A percentile compares a stretch with the other conserved stretches of the same genome.
Conservation (phyloP, 2,888 invertebrate species). For the Coleophora deauratella region DNA sequence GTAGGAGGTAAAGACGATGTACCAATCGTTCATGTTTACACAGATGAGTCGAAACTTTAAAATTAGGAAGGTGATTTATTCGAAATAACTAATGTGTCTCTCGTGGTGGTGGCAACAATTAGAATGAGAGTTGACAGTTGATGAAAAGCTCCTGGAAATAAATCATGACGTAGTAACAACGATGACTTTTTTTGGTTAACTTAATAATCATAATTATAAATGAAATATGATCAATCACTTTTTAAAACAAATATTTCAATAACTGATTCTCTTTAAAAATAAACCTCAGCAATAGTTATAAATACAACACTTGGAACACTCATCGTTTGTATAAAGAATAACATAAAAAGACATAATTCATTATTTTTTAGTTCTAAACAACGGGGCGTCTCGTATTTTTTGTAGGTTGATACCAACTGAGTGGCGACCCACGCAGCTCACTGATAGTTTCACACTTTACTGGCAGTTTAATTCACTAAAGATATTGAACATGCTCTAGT, state of each 20-base stretch:
- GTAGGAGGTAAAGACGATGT: constrained; percentile 9
- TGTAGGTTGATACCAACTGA: constrained; percentile 53
- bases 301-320: constrained; percentile 53
- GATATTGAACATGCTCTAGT: constrained; percentile 37
- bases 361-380: constrained; percentile 67
- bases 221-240: too few species aligned
- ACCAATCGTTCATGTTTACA: constrained; percentile 52
- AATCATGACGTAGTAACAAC: too few species aligned
- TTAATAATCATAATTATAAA: too few species aligned
- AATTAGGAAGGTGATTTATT: constrained; percentile 47
- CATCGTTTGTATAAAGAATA: constrained; percentile 56
- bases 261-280: too few species aligned
- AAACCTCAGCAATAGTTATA: constrained; percentile 39
- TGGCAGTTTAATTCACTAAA: constrained; percentile 51
- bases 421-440: constrained; percentile 52
- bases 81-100: too few species aligned
- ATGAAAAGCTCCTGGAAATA: too few species aligned
- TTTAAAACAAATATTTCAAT: too few species aligned
- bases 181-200: too few species aligned
- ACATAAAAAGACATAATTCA: constrained; percentile 64
- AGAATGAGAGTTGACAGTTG: too few species aligned
- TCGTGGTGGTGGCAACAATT: too few species aligned
- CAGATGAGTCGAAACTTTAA: constrained; percentile 62
- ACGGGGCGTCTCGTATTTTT: constrained; percentile 68
- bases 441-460: constrained; percentile 68